Evolutionary conservation across 2,113 vertebrate species (phyloP).

Genomic region (Nymphicus hollandicus): DNA sequence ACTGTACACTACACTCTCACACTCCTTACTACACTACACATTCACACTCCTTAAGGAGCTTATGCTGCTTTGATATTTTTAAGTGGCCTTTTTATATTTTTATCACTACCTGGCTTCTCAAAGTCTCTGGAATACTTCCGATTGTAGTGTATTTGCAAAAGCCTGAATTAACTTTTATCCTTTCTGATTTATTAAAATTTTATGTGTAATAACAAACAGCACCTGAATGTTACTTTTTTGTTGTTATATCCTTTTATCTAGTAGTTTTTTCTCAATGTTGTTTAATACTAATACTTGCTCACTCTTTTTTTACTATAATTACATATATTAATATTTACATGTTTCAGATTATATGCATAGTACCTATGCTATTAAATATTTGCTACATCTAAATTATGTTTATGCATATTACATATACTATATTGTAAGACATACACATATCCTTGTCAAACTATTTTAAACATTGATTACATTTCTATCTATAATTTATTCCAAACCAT

Average conservation of each 20-base stretch:
- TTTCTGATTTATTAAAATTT: not conserved
- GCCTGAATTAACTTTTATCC: not conserved
- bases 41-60: not conserved
- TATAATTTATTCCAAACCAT: not conserved
- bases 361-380: not conserved
- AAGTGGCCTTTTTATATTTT: not conserved
- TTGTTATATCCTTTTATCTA: not conserved
- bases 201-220: not conserved
- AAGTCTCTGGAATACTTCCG: not conserved
- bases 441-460: not conserved
- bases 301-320: not conserved
- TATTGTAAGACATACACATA: not conserved
- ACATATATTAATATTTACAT: not conserved
- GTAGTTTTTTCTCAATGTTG: not conserved
- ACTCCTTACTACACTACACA: too few species aligned
- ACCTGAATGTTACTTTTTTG: not conserved
- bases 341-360: not conserved
- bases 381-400: not conserved
- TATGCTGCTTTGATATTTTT: not conserved
- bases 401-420: not conserved
- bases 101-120: not conserved
- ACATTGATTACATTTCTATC: not conserved
- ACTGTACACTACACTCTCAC: not conserved
- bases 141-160: not conserved
- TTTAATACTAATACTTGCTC: not conserved